Evolutionary conservation across 1,140 invertebrate species (phyloP).

Genomic region (Magallana gigas): DNA sequence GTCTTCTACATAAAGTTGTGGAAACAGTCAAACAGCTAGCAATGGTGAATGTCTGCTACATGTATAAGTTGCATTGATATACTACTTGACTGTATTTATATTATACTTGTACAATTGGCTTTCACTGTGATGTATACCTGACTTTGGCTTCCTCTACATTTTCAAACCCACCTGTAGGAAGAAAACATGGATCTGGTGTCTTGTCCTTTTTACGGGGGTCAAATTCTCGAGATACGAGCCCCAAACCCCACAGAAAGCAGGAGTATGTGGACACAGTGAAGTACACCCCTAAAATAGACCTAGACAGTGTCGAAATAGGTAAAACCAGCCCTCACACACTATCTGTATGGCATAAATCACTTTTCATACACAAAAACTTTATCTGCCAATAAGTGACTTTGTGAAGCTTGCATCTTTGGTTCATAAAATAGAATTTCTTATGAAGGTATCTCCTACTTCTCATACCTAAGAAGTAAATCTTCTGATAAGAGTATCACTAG

Average conservation of each 20-base stretch:
- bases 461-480: no score
- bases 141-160: background rate
- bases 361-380: no score
- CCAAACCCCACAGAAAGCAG: conserved; percentile 49
- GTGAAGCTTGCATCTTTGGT: no score
- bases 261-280: conserved; percentile 68
- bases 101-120: background rate
- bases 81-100: background rate
- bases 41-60: background rate
- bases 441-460: no score
- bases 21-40: background rate
- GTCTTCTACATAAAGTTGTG: no score
- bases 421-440: no score
- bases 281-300: conserved; percentile 68
- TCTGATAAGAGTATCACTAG: no score
- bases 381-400: no score
- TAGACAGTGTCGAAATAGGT: conserved; percentile 65
- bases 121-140: conserved; percentile 7
- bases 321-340: background rate
- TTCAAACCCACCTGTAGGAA: background rate
- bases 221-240: conserved; percentile 57
- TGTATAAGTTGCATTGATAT: background rate
- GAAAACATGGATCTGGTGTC: conserved; percentile 61
- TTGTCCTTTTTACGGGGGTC: conserved; percentile 70
- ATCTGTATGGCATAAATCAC: no score